These are phyloP conservation scores for Microplitis manilae DNA, from an alignment of 2,888 invertebrate species.

Conservation along the genomic window DNA sequence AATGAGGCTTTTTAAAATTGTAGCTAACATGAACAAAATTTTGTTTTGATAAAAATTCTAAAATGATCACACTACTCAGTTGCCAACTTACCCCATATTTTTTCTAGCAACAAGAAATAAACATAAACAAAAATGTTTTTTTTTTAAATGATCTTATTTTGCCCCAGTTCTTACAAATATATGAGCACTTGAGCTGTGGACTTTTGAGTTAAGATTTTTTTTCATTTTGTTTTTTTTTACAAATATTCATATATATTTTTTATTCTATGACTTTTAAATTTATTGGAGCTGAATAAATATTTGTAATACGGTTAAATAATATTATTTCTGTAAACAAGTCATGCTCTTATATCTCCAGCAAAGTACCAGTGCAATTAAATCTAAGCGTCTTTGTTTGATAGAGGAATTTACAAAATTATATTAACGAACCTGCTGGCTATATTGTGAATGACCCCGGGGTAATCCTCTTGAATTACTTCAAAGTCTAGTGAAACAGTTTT, in stretches of 20 bases:
- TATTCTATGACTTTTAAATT: slow-evolving; percentile 4
- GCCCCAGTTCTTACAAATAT: too few species aligned
- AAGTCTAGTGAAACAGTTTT: not conserved
- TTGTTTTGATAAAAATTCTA: too few species aligned
- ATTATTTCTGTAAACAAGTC: not conserved
- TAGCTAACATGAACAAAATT: too few species aligned
- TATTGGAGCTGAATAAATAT: slow-evolving; percentile 7
- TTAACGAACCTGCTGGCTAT: not conserved
- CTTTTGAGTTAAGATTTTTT: not conserved
- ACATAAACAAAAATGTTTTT: too few species aligned
- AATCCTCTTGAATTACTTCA: not conserved
- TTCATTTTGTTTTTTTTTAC: not conserved
- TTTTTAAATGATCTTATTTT: too few species aligned
- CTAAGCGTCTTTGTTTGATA: slow-evolving; percentile 19
- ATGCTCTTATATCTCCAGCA: slow-evolving; percentile 19
- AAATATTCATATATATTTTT: not conserved
- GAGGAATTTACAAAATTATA: not conserved
- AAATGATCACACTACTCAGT: too few species aligned
- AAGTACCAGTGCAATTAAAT: slow-evolving; percentile 20
- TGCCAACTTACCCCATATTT: too few species aligned
- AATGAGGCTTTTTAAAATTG: too few species aligned
- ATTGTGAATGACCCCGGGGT: not conserved
- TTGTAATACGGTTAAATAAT: not conserved
- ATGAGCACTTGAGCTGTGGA: too few species aligned
- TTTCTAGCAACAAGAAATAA: too few species aligned